Conservation (phyloP, 2,113 vertebrate species). For the Dinomys branickii region DNA sequence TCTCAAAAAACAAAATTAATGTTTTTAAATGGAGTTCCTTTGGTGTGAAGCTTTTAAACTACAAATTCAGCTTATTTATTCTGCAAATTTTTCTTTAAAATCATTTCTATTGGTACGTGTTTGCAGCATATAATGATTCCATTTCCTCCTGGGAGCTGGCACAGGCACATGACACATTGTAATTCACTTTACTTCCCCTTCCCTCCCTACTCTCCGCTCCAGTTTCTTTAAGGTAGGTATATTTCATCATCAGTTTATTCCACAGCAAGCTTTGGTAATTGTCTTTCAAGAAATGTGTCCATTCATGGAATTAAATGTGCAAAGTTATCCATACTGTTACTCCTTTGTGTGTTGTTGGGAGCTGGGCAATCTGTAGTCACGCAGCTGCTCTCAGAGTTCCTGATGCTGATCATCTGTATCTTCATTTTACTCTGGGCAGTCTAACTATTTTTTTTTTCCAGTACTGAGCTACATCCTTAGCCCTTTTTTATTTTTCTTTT, state of each 20-base stretch:
- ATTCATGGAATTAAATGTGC: background rate
- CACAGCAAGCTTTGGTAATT: background rate
- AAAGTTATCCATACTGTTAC: background rate
- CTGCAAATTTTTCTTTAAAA: background rate
- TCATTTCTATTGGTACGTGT: background rate
- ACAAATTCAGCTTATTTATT: constrained; percentile 7
- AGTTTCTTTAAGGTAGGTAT: background rate
- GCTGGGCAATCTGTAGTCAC: background rate
- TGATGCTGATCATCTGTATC: background rate
- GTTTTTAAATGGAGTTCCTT: background rate
- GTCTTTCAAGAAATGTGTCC: constrained; percentile 45
- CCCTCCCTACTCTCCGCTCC: background rate
- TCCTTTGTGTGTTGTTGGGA: background rate
- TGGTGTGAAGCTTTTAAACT: background rate
- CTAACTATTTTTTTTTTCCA: background rate
- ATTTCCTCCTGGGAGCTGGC: background rate
- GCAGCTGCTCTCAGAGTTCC: background rate
- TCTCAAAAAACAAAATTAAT: background rate
- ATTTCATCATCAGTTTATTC: background rate
- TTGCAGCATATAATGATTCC: background rate
- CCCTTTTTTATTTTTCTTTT: background rate
- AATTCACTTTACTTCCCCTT: background rate
- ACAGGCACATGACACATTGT: background rate
- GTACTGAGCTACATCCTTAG: background rate
- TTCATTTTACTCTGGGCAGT: background rate